These are phyloP conservation scores for Chrysolina americana DNA, from an alignment of 2,888 invertebrate genomes.

Conservation along the genomic window DNA sequence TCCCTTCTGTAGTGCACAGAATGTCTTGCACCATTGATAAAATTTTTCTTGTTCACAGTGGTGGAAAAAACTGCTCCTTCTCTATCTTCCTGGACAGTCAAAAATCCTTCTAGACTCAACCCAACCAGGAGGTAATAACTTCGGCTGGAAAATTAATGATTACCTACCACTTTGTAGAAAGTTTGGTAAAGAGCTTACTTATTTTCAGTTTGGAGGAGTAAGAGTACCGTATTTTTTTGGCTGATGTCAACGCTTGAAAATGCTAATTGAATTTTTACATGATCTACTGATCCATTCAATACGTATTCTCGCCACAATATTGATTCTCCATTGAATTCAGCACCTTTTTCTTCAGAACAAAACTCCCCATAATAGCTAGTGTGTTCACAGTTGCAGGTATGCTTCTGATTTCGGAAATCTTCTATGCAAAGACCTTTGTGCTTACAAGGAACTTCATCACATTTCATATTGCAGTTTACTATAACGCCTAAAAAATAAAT, in stretches of 20 bases:
- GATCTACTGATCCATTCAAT: slow-evolving; percentile 78
- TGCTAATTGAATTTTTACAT: slow-evolving; percentile 88
- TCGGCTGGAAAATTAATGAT: slow-evolving; percentile 71
- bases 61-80: slow-evolving; percentile 83
- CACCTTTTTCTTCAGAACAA: slow-evolving; percentile 90
- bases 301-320: slow-evolving; percentile 85
- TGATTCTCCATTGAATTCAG: slow-evolving; percentile 90
- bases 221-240: slow-evolving; percentile 83
- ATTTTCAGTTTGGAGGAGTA: slow-evolving; percentile 87
- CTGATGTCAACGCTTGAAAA: slow-evolving; percentile 87
- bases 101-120: slow-evolving; percentile 85
- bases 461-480: slow-evolving; percentile 90
- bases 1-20: slow-evolving; percentile 81
- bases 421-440: slow-evolving; percentile 91
- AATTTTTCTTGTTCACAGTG: slow-evolving; percentile 83
- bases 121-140: slow-evolving; percentile 89
- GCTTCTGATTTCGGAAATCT: slow-evolving; percentile 88
- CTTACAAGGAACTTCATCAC: slow-evolving; percentile 89
- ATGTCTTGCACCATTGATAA: slow-evolving; percentile 86
- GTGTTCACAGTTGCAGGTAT: slow-evolving; percentile 89
- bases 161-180: neutral
- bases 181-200: slow-evolving; percentile 72
- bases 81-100: slow-evolving; percentile 89
- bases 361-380: slow-evolving; percentile 92
- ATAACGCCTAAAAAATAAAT: slow-evolving; percentile 75